Evolutionary conservation across 2,113 vertebrate genomes (phyloP).

Genomic region (Gorsachius goisagi): DNA sequence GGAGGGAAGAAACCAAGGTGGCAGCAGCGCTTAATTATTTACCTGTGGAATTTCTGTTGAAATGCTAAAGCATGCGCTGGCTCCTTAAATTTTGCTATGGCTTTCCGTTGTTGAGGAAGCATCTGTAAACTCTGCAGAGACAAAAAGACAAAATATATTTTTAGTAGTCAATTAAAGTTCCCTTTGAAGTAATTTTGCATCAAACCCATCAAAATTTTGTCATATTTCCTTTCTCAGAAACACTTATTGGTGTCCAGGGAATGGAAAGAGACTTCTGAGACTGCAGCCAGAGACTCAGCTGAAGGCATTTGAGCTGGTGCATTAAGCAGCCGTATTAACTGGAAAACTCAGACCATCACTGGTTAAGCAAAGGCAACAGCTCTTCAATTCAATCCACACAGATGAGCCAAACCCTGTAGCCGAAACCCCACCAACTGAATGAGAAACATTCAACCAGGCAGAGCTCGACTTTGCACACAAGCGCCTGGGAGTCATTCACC

Average conservation of each 20-base stretch:
- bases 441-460: not conserved
- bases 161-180: not conserved
- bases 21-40: conserved; percentile 14
- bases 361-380: not conserved
- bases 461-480: not conserved
- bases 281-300: not conserved
- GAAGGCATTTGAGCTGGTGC: not conserved
- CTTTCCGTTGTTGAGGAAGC: conserved; percentile 95
- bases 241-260: not conserved
- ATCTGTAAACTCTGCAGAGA: conserved; percentile 89
- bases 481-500: not conserved
- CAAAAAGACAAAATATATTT: not conserved
- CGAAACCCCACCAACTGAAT: not conserved
- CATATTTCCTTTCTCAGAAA: not conserved
- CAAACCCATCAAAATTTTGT: not conserved
- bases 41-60: conserved; percentile 98
- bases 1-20: not conserved
- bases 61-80: conserved; percentile 90
- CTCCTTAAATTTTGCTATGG: conserved; percentile 90
- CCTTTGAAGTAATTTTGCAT: not conserved
- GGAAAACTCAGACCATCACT: not conserved
- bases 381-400: not conserved
- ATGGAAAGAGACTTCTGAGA: not conserved
- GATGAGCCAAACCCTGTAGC: not conserved
- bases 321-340: not conserved